Evolutionary conservation across 2,113 vertebrate species (phyloP), one percentile per base, ranked within the genome.

Genomic region (Centrocercus urophasianus): DNA sequence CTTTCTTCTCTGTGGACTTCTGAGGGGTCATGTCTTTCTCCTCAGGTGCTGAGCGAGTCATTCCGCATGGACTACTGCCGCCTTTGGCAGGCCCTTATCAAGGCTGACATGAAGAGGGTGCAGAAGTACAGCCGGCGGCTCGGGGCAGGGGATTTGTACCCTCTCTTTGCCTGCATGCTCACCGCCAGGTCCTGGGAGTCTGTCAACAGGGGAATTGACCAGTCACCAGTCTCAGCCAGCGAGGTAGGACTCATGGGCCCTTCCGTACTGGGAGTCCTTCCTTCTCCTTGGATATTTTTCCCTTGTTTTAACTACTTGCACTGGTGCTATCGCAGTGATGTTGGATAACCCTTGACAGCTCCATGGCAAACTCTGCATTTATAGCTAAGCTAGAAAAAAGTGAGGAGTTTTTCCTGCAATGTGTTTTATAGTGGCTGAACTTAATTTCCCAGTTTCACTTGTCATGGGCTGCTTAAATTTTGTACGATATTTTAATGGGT

Each of bases 71-170:
- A 99, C 91, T 99, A 99, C 97, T 99, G 99, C 84, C 98, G 65
- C 21, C 98, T 99, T 82, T 99, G 99, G 99, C 99, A 99, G 97
- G 98, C 99, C 45, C 98, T 99, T 89, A 99, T 99, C 89, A 97
- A 97, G 80, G 97, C 98, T 0, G 98, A 99, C 92, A 98, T 99
- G 98, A 95, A 98, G 72, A 96, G 91, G 9, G 97, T 99, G 67
- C 98, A 99, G 97, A 98, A 96, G 36, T 99, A 99, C 93, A 98
- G 99, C 96, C 98, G 95, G 69, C 97, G 96, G 27, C 98, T 99
- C 20, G 99, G 99, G 15, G 99, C 98, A 0, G 99, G 99, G 12
- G 98, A 99, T 16, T 94, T 99, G 52, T 99, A 98, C 91, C 98
- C 99, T 1, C 97, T 99, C 54, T 99, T 99, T 1, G 98, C 99